Evolutionary conservation across 1,140 invertebrate genomes (phyloP).

Genomic region (Artemia franciscana): DNA sequence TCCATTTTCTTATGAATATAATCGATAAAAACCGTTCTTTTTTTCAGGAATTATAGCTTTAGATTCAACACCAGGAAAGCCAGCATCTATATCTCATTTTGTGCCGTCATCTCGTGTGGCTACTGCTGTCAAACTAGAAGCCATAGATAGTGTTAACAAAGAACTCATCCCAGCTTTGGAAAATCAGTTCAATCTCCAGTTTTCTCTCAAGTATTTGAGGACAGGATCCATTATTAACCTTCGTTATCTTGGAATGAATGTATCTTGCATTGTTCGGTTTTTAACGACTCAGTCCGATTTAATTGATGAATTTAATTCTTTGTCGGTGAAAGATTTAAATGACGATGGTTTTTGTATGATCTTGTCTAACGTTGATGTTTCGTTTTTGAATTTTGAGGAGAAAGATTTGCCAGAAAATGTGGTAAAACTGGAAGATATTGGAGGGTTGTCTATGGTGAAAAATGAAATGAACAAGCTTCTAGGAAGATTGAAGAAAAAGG

Average conservation of each 20-base stretch:
- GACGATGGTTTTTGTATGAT: too few species aligned
- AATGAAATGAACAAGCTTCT: constrained; percentile 26
- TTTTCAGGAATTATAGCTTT: background rate
- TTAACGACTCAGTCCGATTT: too few species aligned
- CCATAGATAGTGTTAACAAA: background rate
- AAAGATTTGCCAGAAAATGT: background rate
- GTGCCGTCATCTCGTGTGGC: background rate
- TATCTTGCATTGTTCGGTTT: background rate
- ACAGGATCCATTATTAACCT: background rate
- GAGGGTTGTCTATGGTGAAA: background rate
- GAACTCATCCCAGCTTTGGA: background rate
- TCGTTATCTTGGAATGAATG: background rate
- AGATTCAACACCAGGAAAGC: background rate
- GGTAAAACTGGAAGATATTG: background rate
- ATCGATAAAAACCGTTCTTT: background rate
- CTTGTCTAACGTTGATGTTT: background rate
- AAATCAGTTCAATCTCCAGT: background rate
- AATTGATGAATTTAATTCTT: too few species aligned
- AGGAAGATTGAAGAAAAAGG: too few species aligned
- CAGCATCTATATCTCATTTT: background rate
- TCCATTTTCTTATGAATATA: too few species aligned
- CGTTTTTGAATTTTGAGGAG: background rate
- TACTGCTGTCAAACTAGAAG: background rate
- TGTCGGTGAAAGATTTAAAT: too few species aligned
- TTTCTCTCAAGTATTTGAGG: background rate